Conservation (phyloP, 2,797 vertebrate species). For the Tympanoctomys barrerae region DNA sequence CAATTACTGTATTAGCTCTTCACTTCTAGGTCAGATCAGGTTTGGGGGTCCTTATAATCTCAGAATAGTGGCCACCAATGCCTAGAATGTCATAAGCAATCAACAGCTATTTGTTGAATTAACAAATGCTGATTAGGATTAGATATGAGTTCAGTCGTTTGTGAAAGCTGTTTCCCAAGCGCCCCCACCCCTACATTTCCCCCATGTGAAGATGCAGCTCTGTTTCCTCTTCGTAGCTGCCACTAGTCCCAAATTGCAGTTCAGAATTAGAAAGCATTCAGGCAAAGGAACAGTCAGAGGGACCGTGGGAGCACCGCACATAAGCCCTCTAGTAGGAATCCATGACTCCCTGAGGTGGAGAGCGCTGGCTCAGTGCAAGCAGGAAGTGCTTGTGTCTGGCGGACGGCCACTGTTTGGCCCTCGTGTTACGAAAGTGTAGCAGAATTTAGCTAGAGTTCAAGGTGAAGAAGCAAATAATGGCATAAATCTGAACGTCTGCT, state of each 20-base stretch:
- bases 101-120: neutral
- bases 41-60: neutral
- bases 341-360: slow-evolving; percentile 59
- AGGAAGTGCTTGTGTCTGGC: slow-evolving; percentile 73
- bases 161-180: neutral
- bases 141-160: neutral
- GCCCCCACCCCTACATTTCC: slow-evolving; percentile 4
- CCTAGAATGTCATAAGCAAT: neutral
- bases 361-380: slow-evolving; percentile 39
- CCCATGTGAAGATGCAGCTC: neutral
- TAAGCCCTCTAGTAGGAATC: slow-evolving; percentile 51
- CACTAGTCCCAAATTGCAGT: slow-evolving; percentile 27
- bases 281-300: slow-evolving; percentile 25
- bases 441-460: slow-evolving; percentile 82
- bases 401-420: slow-evolving; percentile 66
- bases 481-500: slow-evolving; percentile 73
- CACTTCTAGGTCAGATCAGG: neutral
- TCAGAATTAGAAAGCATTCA: slow-evolving; percentile 51
- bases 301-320: neutral
- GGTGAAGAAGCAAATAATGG: slow-evolving; percentile 83
- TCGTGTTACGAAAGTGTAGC: slow-evolving; percentile 59
- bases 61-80: neutral
- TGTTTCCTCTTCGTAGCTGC: slow-evolving; percentile 64
- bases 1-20: neutral
- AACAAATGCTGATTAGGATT: neutral